Conservation (phyloP, 2,797 vertebrate genomes). For the Microchirus variegatus region DNA sequence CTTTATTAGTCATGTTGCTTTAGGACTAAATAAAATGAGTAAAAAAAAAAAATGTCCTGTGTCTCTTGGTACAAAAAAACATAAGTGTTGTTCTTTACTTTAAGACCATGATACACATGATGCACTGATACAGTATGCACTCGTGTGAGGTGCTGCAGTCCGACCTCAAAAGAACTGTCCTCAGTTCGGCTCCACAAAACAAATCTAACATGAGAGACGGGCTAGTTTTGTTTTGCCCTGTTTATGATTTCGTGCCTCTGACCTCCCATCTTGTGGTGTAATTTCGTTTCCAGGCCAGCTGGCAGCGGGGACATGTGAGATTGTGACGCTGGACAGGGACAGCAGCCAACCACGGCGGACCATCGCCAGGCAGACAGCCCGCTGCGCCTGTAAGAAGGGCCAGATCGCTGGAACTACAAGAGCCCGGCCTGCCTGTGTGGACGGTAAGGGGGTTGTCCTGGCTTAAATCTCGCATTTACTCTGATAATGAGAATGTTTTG, state of each 20-base stretch:
- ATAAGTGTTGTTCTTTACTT: too few species aligned
- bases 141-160: not conserved
- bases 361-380: conserved; percentile 97
- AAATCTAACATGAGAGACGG: conserved; percentile 31
- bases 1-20: too few species aligned
- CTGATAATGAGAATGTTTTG: conserved; percentile 12
- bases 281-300: conserved; percentile 91
- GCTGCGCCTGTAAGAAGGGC: conserved; percentile 98
- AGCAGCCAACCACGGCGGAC: conserved; percentile 98
- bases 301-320: conserved; percentile 97
- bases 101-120: too few species aligned
- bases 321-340: conserved; percentile 98
- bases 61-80: too few species aligned
- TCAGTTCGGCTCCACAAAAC: conserved; percentile 8
- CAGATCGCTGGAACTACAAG: conserved; percentile 98
- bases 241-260: conserved; percentile 64
- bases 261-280: conserved; percentile 66
- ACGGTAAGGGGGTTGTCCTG: conserved; percentile 93
- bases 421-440: conserved; percentile 96
- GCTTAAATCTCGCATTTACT: conserved; percentile 27
- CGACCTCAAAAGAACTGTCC: not conserved
- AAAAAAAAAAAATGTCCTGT: too few species aligned
- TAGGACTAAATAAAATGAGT: too few species aligned
- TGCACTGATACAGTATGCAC: not conserved
- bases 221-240: conserved; percentile 50